phyloP scores from a whole-genome alignment of 2,113 vertebrate species.

The Chionis minor region DNA sequence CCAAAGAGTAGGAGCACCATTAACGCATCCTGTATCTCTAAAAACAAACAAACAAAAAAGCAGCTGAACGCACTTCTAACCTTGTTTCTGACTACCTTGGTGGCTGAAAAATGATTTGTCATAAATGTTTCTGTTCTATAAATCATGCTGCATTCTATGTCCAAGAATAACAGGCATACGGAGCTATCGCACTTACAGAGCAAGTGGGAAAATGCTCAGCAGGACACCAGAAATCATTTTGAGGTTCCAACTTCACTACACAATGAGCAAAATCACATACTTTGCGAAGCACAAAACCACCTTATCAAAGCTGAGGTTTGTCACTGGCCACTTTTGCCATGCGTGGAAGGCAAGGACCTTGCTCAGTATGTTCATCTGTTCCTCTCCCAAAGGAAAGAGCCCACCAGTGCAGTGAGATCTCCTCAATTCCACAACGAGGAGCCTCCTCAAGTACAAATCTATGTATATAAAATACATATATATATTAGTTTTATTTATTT shows the following conservation, averaged over 20 bases:
- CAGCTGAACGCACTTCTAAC: background rate
- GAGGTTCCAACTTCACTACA: background rate
- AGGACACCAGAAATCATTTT: background rate
- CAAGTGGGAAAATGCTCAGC: background rate
- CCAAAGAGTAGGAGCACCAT: background rate
- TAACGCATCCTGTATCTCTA: background rate
- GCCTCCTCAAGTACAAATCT: background rate
- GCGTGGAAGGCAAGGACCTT: background rate
- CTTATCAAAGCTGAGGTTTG: too few species aligned
- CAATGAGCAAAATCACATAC: background rate
- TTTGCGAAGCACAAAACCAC: background rate
- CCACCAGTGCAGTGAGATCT: background rate
- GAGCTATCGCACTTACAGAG: background rate
- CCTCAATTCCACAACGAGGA: background rate
- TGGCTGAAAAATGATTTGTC: background rate
- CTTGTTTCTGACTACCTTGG: background rate
- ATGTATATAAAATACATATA: too few species aligned
- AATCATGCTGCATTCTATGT: background rate
- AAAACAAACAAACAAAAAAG: background rate
- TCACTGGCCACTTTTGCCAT: background rate
- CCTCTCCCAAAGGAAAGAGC: background rate
- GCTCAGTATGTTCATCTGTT: background rate
- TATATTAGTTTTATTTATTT: background rate
- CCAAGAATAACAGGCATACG: background rate
- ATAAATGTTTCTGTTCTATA: background rate